Conservation (phyloP, 2,113 vertebrate species). For the Coregonus clupeaformis region DNA sequence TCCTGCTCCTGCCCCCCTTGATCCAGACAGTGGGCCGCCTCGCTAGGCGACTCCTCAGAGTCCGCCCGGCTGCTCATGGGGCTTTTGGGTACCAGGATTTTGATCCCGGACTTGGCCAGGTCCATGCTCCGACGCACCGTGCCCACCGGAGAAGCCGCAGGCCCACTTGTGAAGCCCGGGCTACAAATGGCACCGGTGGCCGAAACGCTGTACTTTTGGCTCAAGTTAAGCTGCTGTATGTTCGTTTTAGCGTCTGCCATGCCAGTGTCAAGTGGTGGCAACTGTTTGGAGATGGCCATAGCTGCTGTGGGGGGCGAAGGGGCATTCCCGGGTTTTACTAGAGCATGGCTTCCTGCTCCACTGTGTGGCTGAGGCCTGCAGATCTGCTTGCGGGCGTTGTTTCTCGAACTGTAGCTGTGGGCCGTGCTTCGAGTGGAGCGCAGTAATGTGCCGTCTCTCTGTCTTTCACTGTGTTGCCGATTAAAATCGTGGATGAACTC, state of each 20-base stretch:
- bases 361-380: slow-evolving; percentile 74
- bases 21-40: slow-evolving; percentile 86
- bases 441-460: slow-evolving; percentile 74
- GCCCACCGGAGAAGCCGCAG: slow-evolving; percentile 37
- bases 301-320: slow-evolving; percentile 9
- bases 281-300: slow-evolving; percentile 24
- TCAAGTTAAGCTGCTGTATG: slow-evolving; percentile 65
- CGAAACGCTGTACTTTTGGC: slow-evolving; percentile 76
- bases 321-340: slow-evolving; percentile 56
- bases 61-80: slow-evolving; percentile 86
- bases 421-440: slow-evolving; percentile 78
- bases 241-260: slow-evolving; percentile 69
- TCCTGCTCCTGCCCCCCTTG: slow-evolving; percentile 84
- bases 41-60: slow-evolving; percentile 85
- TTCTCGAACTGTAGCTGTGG: slow-evolving; percentile 36
- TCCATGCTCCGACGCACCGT: slow-evolving; percentile 86
- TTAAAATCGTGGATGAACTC: slow-evolving; percentile 93
- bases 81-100: slow-evolving; percentile 96
- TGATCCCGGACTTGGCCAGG: slow-evolving; percentile 90
- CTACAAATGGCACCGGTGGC: background rate
- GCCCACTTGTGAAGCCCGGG: slow-evolving; percentile 31
- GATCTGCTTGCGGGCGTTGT: slow-evolving; percentile 81
- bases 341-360: slow-evolving; percentile 60
- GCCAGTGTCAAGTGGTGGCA: slow-evolving; percentile 8
- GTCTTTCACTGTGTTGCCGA: slow-evolving; percentile 76